Evolutionary conservation across 2,888 invertebrate genomes (phyloP).

Genomic region (Eupithecia insigniata): DNA sequence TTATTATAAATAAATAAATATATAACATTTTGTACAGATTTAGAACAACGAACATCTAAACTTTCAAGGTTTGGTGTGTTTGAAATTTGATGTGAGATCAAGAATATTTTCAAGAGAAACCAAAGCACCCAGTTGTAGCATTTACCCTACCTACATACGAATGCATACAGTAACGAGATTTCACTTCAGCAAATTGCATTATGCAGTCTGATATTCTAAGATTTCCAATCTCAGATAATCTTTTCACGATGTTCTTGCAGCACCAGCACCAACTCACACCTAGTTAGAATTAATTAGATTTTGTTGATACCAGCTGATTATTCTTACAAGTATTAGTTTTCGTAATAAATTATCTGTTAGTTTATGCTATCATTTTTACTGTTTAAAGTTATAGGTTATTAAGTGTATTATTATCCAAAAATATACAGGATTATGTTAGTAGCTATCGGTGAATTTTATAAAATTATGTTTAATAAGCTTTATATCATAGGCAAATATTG

Average conservation of each 20-base stretch:
- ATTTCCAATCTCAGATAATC: not conserved
- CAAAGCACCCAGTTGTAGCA: not conserved
- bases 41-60: not conserved
- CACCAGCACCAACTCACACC: not conserved
- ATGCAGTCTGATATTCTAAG: conserved; percentile 4
- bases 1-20: too few relatives aligned
- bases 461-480: too few relatives aligned
- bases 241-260: not conserved
- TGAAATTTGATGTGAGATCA: too few relatives aligned
- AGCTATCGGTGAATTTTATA: too few relatives aligned
- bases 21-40: not conserved
- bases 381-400: too few relatives aligned
- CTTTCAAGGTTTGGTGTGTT: not conserved
- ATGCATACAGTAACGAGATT: not conserved
- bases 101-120: not conserved
- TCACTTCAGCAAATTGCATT: not conserved
- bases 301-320: not conserved
- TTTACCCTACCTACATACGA: not conserved
- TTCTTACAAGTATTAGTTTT: too few relatives aligned
- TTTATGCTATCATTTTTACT: too few relatives aligned
- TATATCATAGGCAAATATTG: too few relatives aligned
- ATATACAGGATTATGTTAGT: too few relatives aligned
- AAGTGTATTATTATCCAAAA: too few relatives aligned
- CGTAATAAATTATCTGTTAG: too few relatives aligned
- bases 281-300: not conserved